These are phyloP conservation scores for Rostratula benghalensis DNA, from an alignment of 2,113 vertebrate species.

Conservation along the genomic window DNA sequence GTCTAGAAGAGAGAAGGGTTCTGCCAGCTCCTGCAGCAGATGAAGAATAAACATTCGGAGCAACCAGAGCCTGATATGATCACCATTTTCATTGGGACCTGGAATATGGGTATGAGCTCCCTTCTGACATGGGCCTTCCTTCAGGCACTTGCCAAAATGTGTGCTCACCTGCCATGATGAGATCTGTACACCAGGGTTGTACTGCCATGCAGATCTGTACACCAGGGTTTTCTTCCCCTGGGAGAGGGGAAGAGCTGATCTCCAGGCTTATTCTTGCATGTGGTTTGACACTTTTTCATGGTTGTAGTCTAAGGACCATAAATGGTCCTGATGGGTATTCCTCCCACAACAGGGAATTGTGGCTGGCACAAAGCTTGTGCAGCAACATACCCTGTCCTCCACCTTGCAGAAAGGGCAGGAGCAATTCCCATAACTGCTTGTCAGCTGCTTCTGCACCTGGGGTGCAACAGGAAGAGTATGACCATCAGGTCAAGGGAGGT, in stretches of 20 bases:
- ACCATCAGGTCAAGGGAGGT: too few species aligned
- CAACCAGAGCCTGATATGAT: conserved; percentile 98
- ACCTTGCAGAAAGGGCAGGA: background rate
- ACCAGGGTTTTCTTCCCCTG: background rate
- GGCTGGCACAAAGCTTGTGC: background rate
- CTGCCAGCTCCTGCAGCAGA: conserved; percentile 97
- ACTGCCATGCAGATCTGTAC: background rate
- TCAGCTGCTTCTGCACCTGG: background rate
- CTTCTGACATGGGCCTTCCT: background rate
- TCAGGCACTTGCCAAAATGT: background rate
- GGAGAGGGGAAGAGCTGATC: background rate
- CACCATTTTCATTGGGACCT: conserved; percentile 94
- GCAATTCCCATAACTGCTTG: background rate
- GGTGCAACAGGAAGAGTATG: too few species aligned
- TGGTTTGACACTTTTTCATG: background rate
- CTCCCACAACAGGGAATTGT: background rate
- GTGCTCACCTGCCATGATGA: background rate
- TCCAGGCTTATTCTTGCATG: background rate
- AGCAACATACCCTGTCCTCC: background rate
- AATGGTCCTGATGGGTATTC: background rate
- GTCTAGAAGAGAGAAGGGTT: conserved; percentile 95
- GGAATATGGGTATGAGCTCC: conserved; percentile 93
- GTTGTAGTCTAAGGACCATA: background rate
- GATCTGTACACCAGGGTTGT: background rate
- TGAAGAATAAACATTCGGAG: conserved; percentile 97